Base-by-base conservation (phyloP, 2,797 vertebrate genomes). In the Hybognathus amarus region DNA sequence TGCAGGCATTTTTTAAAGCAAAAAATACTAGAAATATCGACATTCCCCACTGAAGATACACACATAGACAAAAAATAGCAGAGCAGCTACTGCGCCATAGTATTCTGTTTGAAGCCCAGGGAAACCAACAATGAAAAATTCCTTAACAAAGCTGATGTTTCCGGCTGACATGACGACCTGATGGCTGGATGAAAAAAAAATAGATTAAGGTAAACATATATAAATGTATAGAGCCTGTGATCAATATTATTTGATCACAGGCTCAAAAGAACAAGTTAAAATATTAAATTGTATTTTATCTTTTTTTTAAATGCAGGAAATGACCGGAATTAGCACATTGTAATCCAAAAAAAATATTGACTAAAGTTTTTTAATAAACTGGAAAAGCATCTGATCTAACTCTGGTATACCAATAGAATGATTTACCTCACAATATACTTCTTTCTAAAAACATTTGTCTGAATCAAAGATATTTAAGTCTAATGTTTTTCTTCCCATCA, bases 121-220 rank as follows among this genome's bases (percentile, higher is more conserved):
- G 80, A 95, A 94, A 77, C 94, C 94, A 15, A 92, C 82, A 1
- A 95, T 91, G 6, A 92, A 36, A 79, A 96, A 95, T 18, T 94
- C 91, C 3, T 85, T 90, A 64, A 92, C 56, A 10, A n/a, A 52
- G 75, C 85, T 93, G 0, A 80, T n/a, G 84, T 94, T 94, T 81
- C 59, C 67, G 27, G 52, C 38, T 71, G 86, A 40, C 83, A 87
- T 85, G 64, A 71, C 15, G 42, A n/a, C 24, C 73, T 76, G 50
- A 81, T 42, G 36, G 38, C 66, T 40, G 36, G 24, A 66, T 50
- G 7, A 70, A 64, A 7, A 52, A 36, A 33, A 52, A 38, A 6
- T 36, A 22, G 33, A 74, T 61, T 8, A 27, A 30, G 2, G 24
- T 42, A 69, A 47, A 2, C 13, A 45, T 15, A 15, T 15, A n/a